Evolutionary conservation across 2,113 vertebrate genomes (phyloP).

Genomic region (Triplophysa dalaica): DNA sequence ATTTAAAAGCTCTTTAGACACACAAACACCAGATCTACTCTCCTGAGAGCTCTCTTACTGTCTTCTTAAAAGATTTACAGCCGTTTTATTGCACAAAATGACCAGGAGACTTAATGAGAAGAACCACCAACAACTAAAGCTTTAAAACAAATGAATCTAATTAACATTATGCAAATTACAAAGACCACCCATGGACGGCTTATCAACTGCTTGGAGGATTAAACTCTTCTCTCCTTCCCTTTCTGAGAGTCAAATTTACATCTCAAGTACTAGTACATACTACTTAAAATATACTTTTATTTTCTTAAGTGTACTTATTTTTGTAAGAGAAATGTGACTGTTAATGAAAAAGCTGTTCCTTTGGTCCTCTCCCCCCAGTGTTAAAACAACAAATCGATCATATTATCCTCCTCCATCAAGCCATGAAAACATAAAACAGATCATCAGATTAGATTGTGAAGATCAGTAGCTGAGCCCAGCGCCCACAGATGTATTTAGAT

Average conservation of each 20-base stretch:
- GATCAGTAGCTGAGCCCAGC: background rate
- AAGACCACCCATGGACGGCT: slow-evolving; percentile 13
- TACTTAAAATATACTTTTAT: no score
- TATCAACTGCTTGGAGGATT: background rate
- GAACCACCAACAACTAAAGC: background rate
- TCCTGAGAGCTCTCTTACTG: background rate
- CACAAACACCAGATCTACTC: no score
- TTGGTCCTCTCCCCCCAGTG: background rate
- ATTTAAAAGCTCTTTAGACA: no score
- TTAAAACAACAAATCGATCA: background rate
- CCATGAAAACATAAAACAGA: slow-evolving; percentile 1
- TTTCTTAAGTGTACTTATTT: no score
- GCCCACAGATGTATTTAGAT: slow-evolving; percentile 17
- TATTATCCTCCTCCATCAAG: slow-evolving; percentile 10
- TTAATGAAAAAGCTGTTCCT: no score
- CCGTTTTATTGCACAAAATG: background rate
- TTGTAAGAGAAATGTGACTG: no score
- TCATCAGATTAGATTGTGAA: slow-evolving; percentile 4
- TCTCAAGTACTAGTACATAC: no score
- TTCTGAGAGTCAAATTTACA: background rate
- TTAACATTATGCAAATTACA: slow-evolving; percentile 23
- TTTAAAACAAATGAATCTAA: slow-evolving; percentile 9
- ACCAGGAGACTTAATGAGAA: slow-evolving; percentile 14
- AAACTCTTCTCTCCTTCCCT: no score
- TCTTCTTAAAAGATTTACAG: background rate